Conservation (phyloP, 2,797 vertebrate species). For the Sebastes goodei region DNA sequence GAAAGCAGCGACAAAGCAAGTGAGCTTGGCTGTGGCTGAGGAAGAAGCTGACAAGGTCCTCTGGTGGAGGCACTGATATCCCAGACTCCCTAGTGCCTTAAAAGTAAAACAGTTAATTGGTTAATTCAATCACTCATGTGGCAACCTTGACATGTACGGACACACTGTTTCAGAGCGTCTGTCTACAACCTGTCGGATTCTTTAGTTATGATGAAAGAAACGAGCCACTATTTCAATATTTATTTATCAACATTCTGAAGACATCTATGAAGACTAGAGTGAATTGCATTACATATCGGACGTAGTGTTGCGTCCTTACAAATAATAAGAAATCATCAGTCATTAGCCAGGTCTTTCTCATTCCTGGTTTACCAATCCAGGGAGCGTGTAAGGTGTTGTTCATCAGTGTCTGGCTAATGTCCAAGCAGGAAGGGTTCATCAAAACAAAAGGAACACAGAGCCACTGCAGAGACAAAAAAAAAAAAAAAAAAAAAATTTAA, state of each 20-base stretch:
- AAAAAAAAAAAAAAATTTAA: no score
- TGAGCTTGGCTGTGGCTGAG: constrained; percentile 16
- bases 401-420: constrained; percentile 70
- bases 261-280: no score
- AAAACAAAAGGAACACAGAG: constrained; percentile 77
- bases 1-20: constrained; percentile 4
- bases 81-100: constrained; percentile 21
- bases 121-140: background rate
- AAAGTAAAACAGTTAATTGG: background rate
- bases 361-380: constrained; percentile 73
- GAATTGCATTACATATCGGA: no score
- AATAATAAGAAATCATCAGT: constrained; percentile 61
- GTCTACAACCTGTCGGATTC: background rate
- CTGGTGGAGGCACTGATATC: constrained; percentile 30
- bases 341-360: constrained; percentile 61
- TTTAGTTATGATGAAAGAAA: no score
- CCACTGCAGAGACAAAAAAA: constrained; percentile 28
- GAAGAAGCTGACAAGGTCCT: constrained; percentile 36
- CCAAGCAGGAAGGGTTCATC: constrained; percentile 58
- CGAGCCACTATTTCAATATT: background rate
- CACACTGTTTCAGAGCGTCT: background rate
- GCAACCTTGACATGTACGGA: background rate
- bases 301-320: constrained; percentile 31
- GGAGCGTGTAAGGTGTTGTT: constrained; percentile 69
- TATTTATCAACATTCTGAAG: no score